Conservation (phyloP, 2,888 invertebrate species). For the Epistrophe grossulariae region DNA sequence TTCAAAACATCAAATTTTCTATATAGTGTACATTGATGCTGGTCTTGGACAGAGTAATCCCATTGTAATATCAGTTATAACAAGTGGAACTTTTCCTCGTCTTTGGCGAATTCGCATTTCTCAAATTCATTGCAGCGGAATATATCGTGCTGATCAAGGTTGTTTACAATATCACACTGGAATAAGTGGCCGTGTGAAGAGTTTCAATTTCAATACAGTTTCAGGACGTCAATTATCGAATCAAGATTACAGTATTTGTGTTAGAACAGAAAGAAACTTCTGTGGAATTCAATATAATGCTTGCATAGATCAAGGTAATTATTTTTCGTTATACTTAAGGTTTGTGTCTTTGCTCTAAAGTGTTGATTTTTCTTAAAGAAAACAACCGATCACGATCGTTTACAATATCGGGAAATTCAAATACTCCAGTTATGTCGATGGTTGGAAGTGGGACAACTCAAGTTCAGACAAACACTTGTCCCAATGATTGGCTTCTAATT, state of each 20-base stretch:
- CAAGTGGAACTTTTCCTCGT: conserved; percentile 90
- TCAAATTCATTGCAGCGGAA: conserved; percentile 91
- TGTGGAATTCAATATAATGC: conserved; percentile 93
- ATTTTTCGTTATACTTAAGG: background rate
- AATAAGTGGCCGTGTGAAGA: conserved; percentile 91
- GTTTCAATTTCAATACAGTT: conserved; percentile 92
- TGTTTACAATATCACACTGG: conserved; percentile 85
- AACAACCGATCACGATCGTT: conserved; percentile 90
- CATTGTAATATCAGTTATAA: conserved; percentile 91
- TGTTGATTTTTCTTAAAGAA: conserved; percentile 83
- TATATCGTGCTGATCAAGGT: conserved; percentile 85
- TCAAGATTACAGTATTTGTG: conserved; percentile 94
- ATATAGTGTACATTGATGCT: conserved; percentile 93
- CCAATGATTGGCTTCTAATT: conserved; percentile 91
- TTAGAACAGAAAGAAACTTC: conserved; percentile 93
- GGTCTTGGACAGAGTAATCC: conserved; percentile 89
- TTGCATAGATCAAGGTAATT: conserved; percentile 88
- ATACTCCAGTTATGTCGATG: conserved; percentile 88
- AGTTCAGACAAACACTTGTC: conserved; percentile 88
- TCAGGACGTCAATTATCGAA: conserved; percentile 92
- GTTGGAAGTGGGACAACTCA: conserved; percentile 87
- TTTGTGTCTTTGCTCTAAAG: conserved; percentile 21
- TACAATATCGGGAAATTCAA: conserved; percentile 91
- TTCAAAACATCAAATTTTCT: conserved; percentile 50
- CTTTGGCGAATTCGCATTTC: conserved; percentile 92